Percentiles rank a stretch among this genome's conserved stretches.
These are phyloP conservation scores for Morpho helenor DNA, from an alignment of 2,888 invertebrate species.

Conservation along the genomic window DNA sequence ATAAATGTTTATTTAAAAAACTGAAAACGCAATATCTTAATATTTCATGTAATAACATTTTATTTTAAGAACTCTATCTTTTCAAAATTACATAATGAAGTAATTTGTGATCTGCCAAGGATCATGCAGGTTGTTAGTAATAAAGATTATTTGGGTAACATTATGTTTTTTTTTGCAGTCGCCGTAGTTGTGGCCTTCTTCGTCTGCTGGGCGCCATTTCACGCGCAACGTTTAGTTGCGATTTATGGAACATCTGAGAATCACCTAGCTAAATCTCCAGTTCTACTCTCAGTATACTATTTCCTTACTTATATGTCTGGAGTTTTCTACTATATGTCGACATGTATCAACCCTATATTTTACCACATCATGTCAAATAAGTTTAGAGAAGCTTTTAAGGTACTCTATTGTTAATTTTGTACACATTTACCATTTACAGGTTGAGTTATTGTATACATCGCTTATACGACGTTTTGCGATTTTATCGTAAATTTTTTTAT, in stretches of 20 bases:
- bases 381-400: conserved; percentile 95
- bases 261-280: conserved; percentile 55
- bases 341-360: conserved; percentile 94
- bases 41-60: too few species aligned
- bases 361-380: conserved; percentile 97
- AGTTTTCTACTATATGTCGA: conserved; percentile 93
- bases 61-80: too few species aligned
- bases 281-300: conserved; percentile 80
- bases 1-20: too few species aligned
- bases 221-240: conserved; percentile 92
- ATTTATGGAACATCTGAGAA: conserved; percentile 82
- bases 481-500: too few species aligned
- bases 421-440: too few species aligned
- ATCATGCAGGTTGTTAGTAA: too few species aligned
- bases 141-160: too few species aligned
- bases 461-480: too few species aligned
- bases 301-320: conserved; percentile 91
- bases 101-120: too few species aligned
- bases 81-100: too few species aligned
- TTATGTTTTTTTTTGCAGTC: conserved; percentile 68
- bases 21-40: too few species aligned
- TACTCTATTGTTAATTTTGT: conserved; percentile 41
- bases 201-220: conserved; percentile 95
- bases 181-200: conserved; percentile 95
- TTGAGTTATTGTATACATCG: too few species aligned